Conservation (phyloP, 2,113 vertebrate genomes). For the Panthera uncia region DNA sequence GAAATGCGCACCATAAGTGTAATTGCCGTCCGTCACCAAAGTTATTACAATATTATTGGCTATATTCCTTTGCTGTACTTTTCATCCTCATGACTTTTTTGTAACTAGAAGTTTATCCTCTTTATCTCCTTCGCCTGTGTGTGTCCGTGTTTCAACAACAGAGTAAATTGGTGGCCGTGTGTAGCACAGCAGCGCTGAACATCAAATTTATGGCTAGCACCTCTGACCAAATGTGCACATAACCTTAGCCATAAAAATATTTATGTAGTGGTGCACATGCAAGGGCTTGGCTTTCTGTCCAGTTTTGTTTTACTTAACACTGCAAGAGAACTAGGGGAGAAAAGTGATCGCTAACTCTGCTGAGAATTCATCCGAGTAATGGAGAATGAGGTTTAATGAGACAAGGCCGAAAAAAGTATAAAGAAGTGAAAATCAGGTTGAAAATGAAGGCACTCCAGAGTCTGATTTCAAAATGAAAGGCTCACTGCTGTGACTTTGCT, state of each 20-base stretch:
- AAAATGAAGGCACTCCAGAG: constrained; percentile 24
- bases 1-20: neutral
- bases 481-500: neutral
- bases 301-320: constrained; percentile 15
- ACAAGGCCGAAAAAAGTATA: neutral
- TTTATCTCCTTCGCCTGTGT: neutral
- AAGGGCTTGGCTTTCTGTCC: neutral
- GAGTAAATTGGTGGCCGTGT: neutral
- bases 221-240: neutral
- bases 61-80: neutral
- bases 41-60: neutral
- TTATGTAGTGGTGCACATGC: neutral
- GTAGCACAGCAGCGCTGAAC: neutral
- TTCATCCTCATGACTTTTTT: neutral
- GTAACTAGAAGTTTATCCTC: neutral
- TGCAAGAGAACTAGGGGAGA: neutral
- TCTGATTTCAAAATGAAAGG: constrained; percentile 1
- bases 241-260: neutral
- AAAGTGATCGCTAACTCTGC: neutral
- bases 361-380: constrained; percentile 11
- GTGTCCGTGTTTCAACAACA: neutral
- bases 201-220: neutral
- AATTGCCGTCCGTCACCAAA: neutral
- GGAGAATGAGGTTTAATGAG: neutral
- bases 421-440: constrained; percentile 20